Percentiles rank a stretch among this genome's conserved stretches.
phyloP scores from a whole-genome alignment of 2,797 vertebrate genomes.

The Pipistrellus pipistrellus region DNA sequence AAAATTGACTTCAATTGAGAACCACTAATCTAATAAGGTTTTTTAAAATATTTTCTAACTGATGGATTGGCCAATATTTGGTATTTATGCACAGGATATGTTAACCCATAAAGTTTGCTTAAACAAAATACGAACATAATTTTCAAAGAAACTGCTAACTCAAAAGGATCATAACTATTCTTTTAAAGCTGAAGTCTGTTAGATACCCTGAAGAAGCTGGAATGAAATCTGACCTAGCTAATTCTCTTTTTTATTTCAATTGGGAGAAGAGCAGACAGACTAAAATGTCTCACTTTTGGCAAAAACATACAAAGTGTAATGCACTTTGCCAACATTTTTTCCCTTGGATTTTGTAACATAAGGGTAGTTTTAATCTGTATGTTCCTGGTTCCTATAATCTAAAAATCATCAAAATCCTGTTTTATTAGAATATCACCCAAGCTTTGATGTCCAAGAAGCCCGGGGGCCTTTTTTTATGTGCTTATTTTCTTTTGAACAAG shows the following conservation, averaged over 20 bases:
- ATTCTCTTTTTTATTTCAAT: neutral
- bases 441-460: constrained; percentile 83
- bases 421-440: constrained; percentile 76
- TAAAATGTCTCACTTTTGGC: constrained; percentile 61
- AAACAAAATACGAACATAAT: constrained; percentile 40
- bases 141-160: constrained; percentile 48
- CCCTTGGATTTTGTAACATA: constrained; percentile 57
- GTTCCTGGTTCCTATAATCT: constrained; percentile 75
- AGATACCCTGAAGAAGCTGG: neutral
- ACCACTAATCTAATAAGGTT: neutral
- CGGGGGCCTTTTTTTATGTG: constrained; percentile 67
- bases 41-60: constrained; percentile 51
- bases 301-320: constrained; percentile 39
- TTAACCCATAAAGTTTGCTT: constrained; percentile 51
- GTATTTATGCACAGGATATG: neutral
- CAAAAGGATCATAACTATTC: neutral
- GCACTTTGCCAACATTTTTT: constrained; percentile 43
- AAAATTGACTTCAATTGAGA: neutral
- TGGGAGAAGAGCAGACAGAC: neutral
- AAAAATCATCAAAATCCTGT: constrained; percentile 79
- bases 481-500: constrained; percentile 85
- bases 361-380: constrained; percentile 77
- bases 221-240: constrained; percentile 47
- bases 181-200: constrained; percentile 42
- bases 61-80: constrained; percentile 30